Evolutionary conservation across 2,797 vertebrate genomes (phyloP).

Genomic region (Paguma larvata): DNA sequence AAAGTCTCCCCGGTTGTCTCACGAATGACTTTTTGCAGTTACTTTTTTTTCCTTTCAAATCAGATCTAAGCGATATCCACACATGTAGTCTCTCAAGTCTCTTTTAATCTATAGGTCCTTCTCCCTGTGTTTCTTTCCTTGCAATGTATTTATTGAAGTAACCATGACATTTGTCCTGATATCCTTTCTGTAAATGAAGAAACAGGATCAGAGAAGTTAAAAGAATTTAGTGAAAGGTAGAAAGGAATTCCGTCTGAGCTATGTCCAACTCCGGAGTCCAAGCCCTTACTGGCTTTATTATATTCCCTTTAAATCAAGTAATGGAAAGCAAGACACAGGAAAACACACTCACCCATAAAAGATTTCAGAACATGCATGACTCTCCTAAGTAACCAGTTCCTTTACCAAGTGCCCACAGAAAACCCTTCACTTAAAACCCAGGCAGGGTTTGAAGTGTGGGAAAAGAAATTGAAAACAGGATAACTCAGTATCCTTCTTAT

Average conservation of each 20-base stretch:
- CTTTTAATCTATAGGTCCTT: not conserved
- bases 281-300: constrained; percentile 63
- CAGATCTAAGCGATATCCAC: constrained; percentile 15
- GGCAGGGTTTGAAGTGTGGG: constrained; percentile 57
- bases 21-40: constrained; percentile 52
- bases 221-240: constrained; percentile 49
- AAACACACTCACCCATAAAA: constrained; percentile 40
- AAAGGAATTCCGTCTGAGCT: constrained; percentile 40
- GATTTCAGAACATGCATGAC: constrained; percentile 39
- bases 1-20: not conserved
- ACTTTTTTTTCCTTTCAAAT: not conserved
- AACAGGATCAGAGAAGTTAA: constrained; percentile 1
- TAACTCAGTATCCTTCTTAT: constrained; percentile 52
- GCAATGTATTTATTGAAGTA: constrained; percentile 45
- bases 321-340: constrained; percentile 59
- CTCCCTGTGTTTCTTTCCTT: constrained; percentile 3
- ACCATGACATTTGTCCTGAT: not conserved
- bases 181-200: constrained; percentile 54
- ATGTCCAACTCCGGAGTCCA: not conserved
- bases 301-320: constrained; percentile 66
- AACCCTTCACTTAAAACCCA: constrained; percentile 51
- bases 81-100: constrained; percentile 3
- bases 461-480: constrained; percentile 73
- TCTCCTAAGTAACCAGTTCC: constrained; percentile 60
- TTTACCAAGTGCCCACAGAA: constrained; percentile 59